Base-by-base conservation (phyloP, 2,888 invertebrate species). In the Trachelus tabidus region DNA sequence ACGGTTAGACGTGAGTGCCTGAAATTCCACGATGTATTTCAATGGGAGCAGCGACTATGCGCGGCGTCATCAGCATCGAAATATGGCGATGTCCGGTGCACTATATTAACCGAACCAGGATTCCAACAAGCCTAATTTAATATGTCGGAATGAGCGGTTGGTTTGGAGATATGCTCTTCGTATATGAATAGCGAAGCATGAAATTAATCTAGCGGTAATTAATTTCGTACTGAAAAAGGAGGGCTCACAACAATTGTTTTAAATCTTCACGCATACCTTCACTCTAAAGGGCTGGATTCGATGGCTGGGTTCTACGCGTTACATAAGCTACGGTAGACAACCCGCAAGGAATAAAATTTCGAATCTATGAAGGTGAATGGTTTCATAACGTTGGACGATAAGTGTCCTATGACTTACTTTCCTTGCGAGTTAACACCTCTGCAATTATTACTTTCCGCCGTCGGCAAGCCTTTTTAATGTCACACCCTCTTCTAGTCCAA, bases 91-190 rank as follows among this genome's bases (percentile, higher is more conserved):
- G 77, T 77, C 68, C 75, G 68, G 76, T 75, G 73, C 76, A 77
- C 73, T 78, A 80, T 80, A 80, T 82, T 80, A 79, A 77, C 78
- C 82, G 76, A 74, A 71, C 79, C 79, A 33, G 79, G 76, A 81
- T 81, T 82, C 79, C 82, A 77, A 76, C 79, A 79, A 81, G 78
- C 77, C 79, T 80, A 82, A 82, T 82, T 81, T 79, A 80, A 81
- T 79, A 80, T 75, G 78, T 78, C 56, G 73, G 76, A 76, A 78
- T 76, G 78, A 73, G 34, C 73, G 23, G 33, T 69, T 15, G 40
- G 40, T 23, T 56, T 23, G 40, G 40, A 56, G 40, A 56, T 56
- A 73, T 34, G 77, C 31, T 35, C 77, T 34, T 73, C 68, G 30
- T 73, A 74, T 73, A 73, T 77, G 75, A 40, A 73, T 23, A 71